These are phyloP conservation scores for Montipora capitata DNA, from an alignment of 92 coral and sea anemone genomes.

Conservation along the genomic window DNA sequence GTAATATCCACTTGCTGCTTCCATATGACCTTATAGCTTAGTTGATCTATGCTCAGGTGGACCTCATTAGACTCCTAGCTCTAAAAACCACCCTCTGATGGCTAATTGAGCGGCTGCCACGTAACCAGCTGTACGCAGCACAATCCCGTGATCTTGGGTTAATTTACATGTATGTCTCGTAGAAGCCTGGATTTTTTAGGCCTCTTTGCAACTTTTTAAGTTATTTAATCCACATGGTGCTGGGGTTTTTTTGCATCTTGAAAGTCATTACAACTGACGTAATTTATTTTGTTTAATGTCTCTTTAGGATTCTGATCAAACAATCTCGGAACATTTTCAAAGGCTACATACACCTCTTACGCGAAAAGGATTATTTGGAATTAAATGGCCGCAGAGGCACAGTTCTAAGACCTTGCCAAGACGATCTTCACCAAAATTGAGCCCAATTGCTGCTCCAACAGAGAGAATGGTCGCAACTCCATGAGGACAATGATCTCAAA, in stretches of 20 bases:
- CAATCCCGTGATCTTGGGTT: too few relatives aligned
- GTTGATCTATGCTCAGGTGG: too few relatives aligned
- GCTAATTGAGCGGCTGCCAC: too few relatives aligned
- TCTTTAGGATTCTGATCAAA: constrained; percentile 34
- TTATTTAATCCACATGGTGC: too few relatives aligned
- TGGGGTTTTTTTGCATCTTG: background rate
- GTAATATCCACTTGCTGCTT: too few relatives aligned
- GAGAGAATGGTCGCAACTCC: constrained; percentile 27
- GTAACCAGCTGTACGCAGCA: too few relatives aligned
- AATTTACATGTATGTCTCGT: too few relatives aligned
- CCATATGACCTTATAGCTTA: too few relatives aligned
- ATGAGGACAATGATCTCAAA: background rate
- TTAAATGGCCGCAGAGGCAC: constrained; percentile 78
- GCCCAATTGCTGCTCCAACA: constrained; percentile 28
- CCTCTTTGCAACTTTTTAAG: background rate
- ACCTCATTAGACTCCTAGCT: too few relatives aligned
- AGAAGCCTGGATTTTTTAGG: too few relatives aligned
- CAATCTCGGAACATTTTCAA: constrained; percentile 37
- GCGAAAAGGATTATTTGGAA: constrained; percentile 74
- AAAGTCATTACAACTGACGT: background rate
- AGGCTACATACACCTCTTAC: constrained; percentile 31
- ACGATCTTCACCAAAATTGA: constrained; percentile 50
- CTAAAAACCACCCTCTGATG: too few relatives aligned
- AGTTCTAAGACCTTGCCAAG: constrained; percentile 55
- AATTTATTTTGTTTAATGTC: background rate